phyloP scores from a whole-genome alignment of 2,888 invertebrate species.

The Leptinotarsa juncta region DNA sequence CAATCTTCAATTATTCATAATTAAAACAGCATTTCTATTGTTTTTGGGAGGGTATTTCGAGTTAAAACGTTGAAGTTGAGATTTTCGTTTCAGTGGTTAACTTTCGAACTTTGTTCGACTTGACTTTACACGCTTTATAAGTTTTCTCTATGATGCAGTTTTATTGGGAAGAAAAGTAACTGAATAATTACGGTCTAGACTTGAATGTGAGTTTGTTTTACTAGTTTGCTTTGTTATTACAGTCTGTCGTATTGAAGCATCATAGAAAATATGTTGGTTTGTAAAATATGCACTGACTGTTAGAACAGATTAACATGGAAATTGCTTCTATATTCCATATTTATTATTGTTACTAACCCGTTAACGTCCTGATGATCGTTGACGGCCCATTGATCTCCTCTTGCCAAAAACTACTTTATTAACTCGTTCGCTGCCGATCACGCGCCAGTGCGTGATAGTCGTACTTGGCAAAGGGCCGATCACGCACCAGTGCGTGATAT shows the following conservation, averaged over 20 bases:
- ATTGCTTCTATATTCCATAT: too few species aligned
- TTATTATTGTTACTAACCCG: too few species aligned
- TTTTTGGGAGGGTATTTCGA: conserved; percentile 21
- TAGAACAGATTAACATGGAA: too few species aligned
- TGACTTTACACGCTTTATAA: conserved; percentile 22
- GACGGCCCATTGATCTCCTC: too few species aligned
- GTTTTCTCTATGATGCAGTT: conserved; percentile 2
- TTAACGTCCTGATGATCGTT: too few species aligned
- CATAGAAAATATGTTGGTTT: not conserved
- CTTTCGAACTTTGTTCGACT: conserved; percentile 10
- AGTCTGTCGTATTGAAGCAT: not conserved
- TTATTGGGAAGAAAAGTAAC: conserved; percentile 3
- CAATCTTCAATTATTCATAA: conserved; percentile 31
- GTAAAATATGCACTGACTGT: not conserved
- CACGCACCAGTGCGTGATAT: too few species aligned
- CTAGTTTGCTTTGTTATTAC: conserved; percentile 2
- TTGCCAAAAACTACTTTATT: too few species aligned
- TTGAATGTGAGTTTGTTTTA: not conserved
- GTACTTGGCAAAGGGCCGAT: too few species aligned
- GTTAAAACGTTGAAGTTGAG: conserved; percentile 12
- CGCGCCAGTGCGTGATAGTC: too few species aligned
- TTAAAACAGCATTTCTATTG: conserved; percentile 26
- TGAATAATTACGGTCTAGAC: conserved; percentile 6
- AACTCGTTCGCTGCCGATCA: too few species aligned
- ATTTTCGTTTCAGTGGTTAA: conserved; percentile 13